phyloP scores from a whole-genome alignment of 2,797 vertebrate species.

The Galagoides demidoff region DNA sequence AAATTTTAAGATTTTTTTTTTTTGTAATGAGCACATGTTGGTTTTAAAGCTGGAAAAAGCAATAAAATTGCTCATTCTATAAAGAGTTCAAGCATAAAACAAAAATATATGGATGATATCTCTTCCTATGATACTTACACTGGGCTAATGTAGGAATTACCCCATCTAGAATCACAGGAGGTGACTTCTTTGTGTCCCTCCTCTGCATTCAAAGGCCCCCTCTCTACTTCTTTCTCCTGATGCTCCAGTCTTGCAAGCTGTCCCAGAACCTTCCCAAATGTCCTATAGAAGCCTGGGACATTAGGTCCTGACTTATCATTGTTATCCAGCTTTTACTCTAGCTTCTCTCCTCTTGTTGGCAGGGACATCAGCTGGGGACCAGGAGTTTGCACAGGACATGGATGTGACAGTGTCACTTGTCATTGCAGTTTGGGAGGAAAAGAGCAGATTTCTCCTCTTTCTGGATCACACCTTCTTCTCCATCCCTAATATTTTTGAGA shows the following conservation, averaged over 20 bases:
- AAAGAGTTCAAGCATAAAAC: not conserved
- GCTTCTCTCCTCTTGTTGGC: not conserved
- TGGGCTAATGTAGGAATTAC: not conserved
- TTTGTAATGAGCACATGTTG: not conserved
- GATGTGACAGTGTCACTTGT: not conserved
- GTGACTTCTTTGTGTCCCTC: not conserved
- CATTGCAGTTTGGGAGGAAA: not conserved
- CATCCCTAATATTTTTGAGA: not conserved
- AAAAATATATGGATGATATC: not conserved
- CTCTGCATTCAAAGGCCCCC: not conserved
- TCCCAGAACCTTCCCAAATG: fast-evolving
- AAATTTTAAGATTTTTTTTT: not conserved
- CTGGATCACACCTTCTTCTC: not conserved
- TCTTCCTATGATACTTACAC: not conserved
- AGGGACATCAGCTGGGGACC: not conserved
- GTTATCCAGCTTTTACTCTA: not conserved
- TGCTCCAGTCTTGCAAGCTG: not conserved
- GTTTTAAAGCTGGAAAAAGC: not conserved
- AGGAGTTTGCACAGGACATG: not conserved
- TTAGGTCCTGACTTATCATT: not conserved
- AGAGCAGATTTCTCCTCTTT: not conserved
- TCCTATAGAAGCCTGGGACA: not conserved
- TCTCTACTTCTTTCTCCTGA: not conserved
- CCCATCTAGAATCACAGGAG: no score
- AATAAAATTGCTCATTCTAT: not conserved